Evolutionary conservation across 2,888 invertebrate genomes (phyloP), one percentile per base, ranked within the genome.

Genomic region (Patella ulyssiponensis): DNA sequence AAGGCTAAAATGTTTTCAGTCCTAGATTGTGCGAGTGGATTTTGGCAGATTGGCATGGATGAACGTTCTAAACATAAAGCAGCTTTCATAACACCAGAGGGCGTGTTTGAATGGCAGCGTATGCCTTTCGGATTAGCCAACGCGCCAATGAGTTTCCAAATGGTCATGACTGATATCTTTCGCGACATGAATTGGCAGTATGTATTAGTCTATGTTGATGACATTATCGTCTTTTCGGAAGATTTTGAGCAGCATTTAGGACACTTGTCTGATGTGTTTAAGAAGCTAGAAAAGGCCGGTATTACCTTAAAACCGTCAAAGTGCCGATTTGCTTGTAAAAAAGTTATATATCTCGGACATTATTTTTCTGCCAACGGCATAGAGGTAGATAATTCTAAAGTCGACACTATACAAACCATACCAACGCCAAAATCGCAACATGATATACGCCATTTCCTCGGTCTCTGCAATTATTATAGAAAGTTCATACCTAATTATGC

Each of bases 81-180:
- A n/a, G n/a, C n/a, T n/a, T n/a, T n/a, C n/a, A n/a, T n/a, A n/a
- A 81, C 74, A 74, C 80, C 80, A 56, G 53, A 83, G 2, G 77
- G 75, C 3, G 56, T 84, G 69, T 76, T 77, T 12, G 54, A 23
- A 7, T 71, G 27, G n/a, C n/a, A n/a, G n/a, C 44, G 74, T 9
- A 73, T 84, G 74, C 81, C 83, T 0, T 85, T 84, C 77, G 83
- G 85, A 15, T 75, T 85, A 3, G 77, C 75, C 70, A 82, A 84
- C 76, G 77, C 80, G 3, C 79, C 80, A 7, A 79, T 81, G 72
- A 69, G 74, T 14, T 85, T 84, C 73, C 79, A 82, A 72, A 70
- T 74, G 1, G 56, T 83, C 3, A 83, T 83, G 79, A 52, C 76
- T 15, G 54, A 71, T 17, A 78, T 84, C 11, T 70, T 85, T 15